Evolutionary conservation across 37 sponge, comb jelly and placozoan genomes (phyloP), one percentile per base, ranked within the genome.

Genomic region (Halisarca cf. caerulea): DNA sequence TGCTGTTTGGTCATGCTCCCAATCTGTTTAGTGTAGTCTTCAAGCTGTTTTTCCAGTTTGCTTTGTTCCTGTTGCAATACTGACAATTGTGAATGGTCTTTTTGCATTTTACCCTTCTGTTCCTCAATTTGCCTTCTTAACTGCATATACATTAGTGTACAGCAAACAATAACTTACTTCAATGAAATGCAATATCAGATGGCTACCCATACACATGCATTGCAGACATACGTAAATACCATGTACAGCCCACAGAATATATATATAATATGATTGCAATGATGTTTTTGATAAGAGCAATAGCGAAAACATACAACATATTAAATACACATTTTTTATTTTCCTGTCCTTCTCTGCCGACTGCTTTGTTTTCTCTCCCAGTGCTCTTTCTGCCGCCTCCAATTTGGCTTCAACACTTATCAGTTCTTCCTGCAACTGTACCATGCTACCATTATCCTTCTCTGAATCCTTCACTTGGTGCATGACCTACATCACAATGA

Each of bases 21-120:
- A 1, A 74, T 18, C 42, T 74, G 77, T n/a, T 21, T 44, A 25
- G 32, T 37, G 7, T 74, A 36, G 45, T 62, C 64, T 6, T 62
- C 64, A 62, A 62, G 30, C 30, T 62, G 64, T 62, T 62, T 62
- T 23, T 62, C 64, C 64, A 62, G 15, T 62, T 62, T 62, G 15
- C 30, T 15, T 28, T 20, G 6, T 7, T 62, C n/a, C 15, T 62
- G 30, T 23, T 62, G 25, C 18, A 20, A 62, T 5, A 7, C 6
- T 62, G 64, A 62, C 64, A 62, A 15, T 15, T n/a, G 30, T n/a
- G 30, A n/a, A 5, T 6, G 18, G 4, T 30, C 30, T 15, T 62
- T 4, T 8, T 15, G 6, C 4, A 62, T 28, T 62, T 62, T 62
- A 62, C 18, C 30, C 15, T 62, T 62, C 24, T 74, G 77, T 8